These are phyloP conservation scores for Antitype chi DNA, from an alignment of 2,888 invertebrate genomes.

Conservation along the genomic window DNA sequence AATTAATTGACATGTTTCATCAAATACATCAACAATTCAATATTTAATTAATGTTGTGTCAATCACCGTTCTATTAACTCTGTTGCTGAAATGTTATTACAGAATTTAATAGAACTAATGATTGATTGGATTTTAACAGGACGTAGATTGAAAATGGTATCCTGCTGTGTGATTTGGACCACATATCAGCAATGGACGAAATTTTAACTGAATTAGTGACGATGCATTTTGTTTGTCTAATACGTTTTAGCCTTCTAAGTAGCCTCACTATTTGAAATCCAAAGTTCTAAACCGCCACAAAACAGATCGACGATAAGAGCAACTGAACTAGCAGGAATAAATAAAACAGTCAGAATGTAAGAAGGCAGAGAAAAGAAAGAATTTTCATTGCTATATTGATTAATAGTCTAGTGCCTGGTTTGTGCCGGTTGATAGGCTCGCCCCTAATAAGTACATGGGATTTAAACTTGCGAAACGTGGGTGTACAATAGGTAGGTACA, in stretches of 20 bases:
- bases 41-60: conserved; percentile 43
- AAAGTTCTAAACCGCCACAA: neutral
- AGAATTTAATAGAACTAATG: conserved; percentile 30
- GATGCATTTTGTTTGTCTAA: no score
- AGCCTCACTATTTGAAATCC: neutral
- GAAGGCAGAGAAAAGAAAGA: neutral
- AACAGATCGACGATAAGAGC: neutral
- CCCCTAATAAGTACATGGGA: no score
- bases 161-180: neutral
- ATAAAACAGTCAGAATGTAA: neutral
- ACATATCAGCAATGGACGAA: neutral
- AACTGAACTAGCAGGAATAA: neutral
- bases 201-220: neutral
- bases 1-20: conserved; percentile 54
- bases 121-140: conserved; percentile 9
- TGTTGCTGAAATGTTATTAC: conserved; percentile 24
- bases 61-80: neutral
- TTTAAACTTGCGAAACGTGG: no score
- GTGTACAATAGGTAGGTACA: no score
- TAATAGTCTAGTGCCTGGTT: no score
- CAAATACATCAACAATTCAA: conserved; percentile 44
- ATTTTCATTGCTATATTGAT: neutral
- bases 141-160: neutral
- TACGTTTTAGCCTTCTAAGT: neutral
- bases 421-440: no score